Conservation (phyloP, 1,140 invertebrate species). For the Potamilus streckersoni region DNA sequence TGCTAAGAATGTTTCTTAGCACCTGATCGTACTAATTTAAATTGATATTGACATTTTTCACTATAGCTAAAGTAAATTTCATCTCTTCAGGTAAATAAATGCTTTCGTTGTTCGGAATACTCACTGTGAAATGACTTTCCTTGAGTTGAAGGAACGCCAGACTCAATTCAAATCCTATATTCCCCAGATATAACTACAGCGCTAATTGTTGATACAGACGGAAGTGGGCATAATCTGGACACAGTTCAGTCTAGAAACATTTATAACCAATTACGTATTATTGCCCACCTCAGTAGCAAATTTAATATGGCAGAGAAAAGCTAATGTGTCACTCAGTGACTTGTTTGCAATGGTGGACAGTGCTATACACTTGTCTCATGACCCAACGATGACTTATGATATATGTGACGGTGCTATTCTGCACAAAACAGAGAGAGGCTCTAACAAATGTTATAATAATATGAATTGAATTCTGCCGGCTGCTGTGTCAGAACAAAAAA, state of each 20-base stretch:
- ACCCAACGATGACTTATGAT: background rate
- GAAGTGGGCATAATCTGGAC: slow-evolving; percentile 10
- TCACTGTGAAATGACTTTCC: slow-evolving; percentile 13
- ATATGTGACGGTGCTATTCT: background rate
- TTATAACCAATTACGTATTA: slow-evolving; percentile 4
- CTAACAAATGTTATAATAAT: too few species aligned
- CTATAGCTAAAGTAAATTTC: slow-evolving; percentile 28
- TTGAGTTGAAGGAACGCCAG: background rate
- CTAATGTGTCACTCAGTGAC: slow-evolving; percentile 12
- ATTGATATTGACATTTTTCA: slow-evolving; percentile 46
- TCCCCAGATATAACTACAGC: background rate
- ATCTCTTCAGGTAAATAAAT: slow-evolving; percentile 20
- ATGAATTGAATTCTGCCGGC: too few species aligned
- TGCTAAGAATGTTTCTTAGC: slow-evolving; percentile 52
- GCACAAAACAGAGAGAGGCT: too few species aligned
- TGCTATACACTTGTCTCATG: slow-evolving; percentile 11
- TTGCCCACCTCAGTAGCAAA: slow-evolving; percentile 2
- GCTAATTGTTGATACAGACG: slow-evolving; percentile 6
- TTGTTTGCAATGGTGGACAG: slow-evolving; percentile 1
- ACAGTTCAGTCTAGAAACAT: slow-evolving; percentile 1
- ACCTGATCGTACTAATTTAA: slow-evolving; percentile 43
- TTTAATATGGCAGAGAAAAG: slow-evolving; percentile 1
- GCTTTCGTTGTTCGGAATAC: background rate
- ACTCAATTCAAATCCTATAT: background rate
- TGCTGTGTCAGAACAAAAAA: too few species aligned